phyloP scores from a whole-genome alignment of 2,797 vertebrate species.

The Coluber constrictor region DNA sequence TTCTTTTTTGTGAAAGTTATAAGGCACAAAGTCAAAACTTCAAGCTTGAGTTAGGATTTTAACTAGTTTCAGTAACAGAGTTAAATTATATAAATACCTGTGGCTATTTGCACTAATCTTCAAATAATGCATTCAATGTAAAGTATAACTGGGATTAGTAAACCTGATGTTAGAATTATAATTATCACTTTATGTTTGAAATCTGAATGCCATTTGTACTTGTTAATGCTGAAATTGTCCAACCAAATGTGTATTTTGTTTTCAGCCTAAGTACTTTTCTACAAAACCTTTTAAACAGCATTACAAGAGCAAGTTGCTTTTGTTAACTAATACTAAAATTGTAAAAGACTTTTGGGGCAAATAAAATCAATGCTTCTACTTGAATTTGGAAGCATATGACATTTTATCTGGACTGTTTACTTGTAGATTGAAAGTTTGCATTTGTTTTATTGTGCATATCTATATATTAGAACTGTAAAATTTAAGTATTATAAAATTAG shows the following conservation, averaged over 20 bases:
- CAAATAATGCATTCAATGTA: not conserved
- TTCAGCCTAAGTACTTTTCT: not conserved
- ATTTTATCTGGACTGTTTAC: not conserved
- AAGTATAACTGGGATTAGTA: not conserved
- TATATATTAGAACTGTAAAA: not conserved
- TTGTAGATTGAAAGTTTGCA: accelerated
- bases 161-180: not conserved
- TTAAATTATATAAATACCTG: not conserved
- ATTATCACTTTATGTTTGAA: not conserved
- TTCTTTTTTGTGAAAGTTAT: not conserved
- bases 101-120: not conserved
- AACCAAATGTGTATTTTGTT: not conserved
- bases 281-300: not conserved
- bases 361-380: not conserved
- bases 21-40: not conserved
- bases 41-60: not conserved
- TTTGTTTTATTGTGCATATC: not conserved
- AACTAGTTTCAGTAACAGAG: not conserved
- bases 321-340: not conserved
- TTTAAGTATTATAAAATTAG: not conserved
- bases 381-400: not conserved
- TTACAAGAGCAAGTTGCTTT: not conserved
- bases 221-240: not conserved
- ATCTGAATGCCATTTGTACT: not conserved
- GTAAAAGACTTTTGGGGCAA: not conserved